Percentiles rank a stretch among this genome's conserved stretches.
Evolutionary conservation across 2,888 invertebrate genomes (phyloP).

Genomic region (Trachelus troglodyta): DNA sequence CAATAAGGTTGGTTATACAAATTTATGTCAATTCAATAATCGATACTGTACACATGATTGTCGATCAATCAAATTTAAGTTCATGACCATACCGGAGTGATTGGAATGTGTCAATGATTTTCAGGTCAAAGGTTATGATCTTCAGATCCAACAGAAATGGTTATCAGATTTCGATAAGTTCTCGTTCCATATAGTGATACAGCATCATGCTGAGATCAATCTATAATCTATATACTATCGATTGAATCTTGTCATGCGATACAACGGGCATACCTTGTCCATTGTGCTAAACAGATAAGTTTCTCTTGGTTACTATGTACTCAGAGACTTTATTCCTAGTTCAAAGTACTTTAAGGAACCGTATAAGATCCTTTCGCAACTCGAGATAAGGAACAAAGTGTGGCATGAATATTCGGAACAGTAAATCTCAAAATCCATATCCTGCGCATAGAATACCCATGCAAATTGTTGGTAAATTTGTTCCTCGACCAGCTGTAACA

Average conservation of each 20-base stretch:
- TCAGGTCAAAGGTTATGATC: background rate
- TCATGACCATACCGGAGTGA: background rate
- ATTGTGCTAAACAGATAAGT: background rate
- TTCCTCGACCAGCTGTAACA: background rate
- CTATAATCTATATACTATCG: background rate
- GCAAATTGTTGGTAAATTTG: background rate
- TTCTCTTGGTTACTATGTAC: background rate
- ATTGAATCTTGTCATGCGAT: background rate
- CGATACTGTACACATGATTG: background rate
- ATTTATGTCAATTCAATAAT: background rate
- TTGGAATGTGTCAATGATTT: background rate
- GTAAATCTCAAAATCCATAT: background rate
- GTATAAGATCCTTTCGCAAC: background rate
- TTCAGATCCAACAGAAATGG: slow-evolving; percentile 10
- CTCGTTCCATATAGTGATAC: slow-evolving; percentile 3
- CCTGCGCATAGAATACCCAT: background rate
- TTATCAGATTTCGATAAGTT: slow-evolving; percentile 29
- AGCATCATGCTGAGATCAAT: background rate
- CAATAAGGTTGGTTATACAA: background rate
- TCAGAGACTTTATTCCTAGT: background rate
- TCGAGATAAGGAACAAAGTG: background rate
- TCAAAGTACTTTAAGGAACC: background rate
- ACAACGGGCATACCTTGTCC: background rate
- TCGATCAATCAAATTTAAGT: background rate
- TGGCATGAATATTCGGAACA: background rate